phyloP scores from a whole-genome alignment of 2,888 invertebrate genomes.

The Epirrhoe tristata region DNA sequence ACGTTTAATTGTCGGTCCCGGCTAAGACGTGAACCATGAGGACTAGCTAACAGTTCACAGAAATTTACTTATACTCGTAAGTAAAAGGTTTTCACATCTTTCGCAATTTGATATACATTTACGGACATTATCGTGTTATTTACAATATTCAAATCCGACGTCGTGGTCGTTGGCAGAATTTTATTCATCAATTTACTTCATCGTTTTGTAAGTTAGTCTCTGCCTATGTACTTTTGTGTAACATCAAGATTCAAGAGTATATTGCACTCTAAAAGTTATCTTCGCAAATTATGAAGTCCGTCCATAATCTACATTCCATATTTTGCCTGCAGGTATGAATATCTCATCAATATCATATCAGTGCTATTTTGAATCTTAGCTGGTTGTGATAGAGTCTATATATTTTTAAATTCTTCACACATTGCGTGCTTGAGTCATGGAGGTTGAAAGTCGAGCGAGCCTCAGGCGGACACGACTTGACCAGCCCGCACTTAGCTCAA shows the following conservation, averaged over 20 bases:
- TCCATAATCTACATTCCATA: conserved; percentile 38
- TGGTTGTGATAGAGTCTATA: conserved; percentile 14
- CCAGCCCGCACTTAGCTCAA: conserved; percentile 54
- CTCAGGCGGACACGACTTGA: conserved; percentile 70
- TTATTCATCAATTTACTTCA: not conserved
- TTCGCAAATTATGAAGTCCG: conserved; percentile 30
- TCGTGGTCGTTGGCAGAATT: too few relatives aligned
- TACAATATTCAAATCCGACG: too few relatives aligned
- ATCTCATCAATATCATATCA: conserved; percentile 20
- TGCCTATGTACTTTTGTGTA: not conserved
- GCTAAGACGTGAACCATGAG: too few relatives aligned
- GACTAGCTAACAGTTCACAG: too few relatives aligned
- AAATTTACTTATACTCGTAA: too few relatives aligned
- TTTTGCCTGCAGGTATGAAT: conserved; percentile 29
- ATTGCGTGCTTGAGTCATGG: conserved; percentile 59
- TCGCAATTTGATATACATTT: too few relatives aligned
- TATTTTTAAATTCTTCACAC: conserved; percentile 38
- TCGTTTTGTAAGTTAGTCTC: not conserved
- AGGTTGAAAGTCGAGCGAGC: conserved; percentile 62
- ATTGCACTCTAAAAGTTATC: conserved; percentile 19
- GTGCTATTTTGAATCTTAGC: conserved; percentile 19
- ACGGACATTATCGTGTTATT: too few relatives aligned
- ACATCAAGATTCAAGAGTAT: conserved; percentile 6
- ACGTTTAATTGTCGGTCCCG: too few relatives aligned
- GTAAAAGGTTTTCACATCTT: too few relatives aligned